Evolutionary conservation across 53 echinoderm and acorn worm genomes (phyloP), one percentile per base, ranked within the genome.

Genomic region (Arbacia lixula): DNA sequence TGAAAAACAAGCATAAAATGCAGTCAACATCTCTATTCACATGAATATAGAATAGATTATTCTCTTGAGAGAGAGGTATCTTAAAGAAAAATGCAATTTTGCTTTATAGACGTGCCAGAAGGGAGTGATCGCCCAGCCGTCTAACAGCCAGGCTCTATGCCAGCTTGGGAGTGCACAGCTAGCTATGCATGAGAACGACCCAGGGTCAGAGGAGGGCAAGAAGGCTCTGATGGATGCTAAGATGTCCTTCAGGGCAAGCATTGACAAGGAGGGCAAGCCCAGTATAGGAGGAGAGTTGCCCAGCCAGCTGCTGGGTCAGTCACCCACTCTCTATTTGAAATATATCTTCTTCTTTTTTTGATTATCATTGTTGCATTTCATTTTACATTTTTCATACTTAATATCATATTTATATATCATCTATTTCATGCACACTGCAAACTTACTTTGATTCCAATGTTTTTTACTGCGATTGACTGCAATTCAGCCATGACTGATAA

Each of bases 91-190:
- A 51, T 51, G 12, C 52, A 51, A 19, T 14, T 14, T 51, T 12
- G n/a, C n/a, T n/a, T n/a, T n/a, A n/a, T 12, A 92, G 93, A 95
- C 93, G 0, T 95, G 95, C 73, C 90, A 95, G 46, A 95, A 86
- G 71, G 95, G 95, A 40, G 95, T 95, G 65, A 91, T 93, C 46
- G 86, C 93, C 50, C 95, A 95, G 61, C 93, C 95, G 19, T 88
- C 79, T 42, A 91, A 87, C 73, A 95, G 95, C 69, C 87, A 93
- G 52, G 86, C 93, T n/a, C 85, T 95, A 29, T 93, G 88, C 64
- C 89, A 88, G 53, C 90, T 95, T 3, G 95, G 93, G 1, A 91
- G 57, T 65, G 71, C 93, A 1, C 95, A 95, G 85, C 89, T 95
- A 66, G 89, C 93, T 49, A 93, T 89, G 87, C 88, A 95, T 67